A percentile compares a stretch with the other conserved stretches of the same genome.
These are phyloP conservation scores for Nannoperca australis DNA, from an alignment of 2,797 vertebrate genomes.

Conservation along the genomic window DNA sequence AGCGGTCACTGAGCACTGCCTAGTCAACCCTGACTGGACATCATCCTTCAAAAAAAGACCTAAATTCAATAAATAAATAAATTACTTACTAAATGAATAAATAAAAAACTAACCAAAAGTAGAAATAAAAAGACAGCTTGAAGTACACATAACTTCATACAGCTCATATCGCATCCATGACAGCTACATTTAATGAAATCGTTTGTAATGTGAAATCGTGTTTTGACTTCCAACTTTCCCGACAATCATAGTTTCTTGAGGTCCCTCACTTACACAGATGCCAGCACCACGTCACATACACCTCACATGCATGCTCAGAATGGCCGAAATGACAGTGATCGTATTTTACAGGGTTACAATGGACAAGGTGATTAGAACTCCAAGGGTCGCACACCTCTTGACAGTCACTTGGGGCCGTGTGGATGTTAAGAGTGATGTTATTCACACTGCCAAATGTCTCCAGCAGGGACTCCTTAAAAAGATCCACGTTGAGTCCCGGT, in stretches of 20 bases:
- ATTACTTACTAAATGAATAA: slow-evolving; percentile 43
- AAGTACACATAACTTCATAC: slow-evolving; percentile 69
- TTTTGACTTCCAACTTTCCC: slow-evolving; percentile 76
- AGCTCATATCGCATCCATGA: slow-evolving; percentile 70
- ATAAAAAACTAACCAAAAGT: slow-evolving; percentile 40
- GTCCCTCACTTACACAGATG: slow-evolving; percentile 87
- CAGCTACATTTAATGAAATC: slow-evolving; percentile 77
- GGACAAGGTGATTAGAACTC: slow-evolving; percentile 80
- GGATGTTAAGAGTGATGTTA: slow-evolving; percentile 86
- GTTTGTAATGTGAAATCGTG: slow-evolving; percentile 68
- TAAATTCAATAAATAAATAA: slow-evolving; percentile 60
- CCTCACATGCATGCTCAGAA: slow-evolving; percentile 90
- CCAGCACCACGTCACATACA: slow-evolving; percentile 87
- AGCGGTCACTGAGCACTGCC: slow-evolving; percentile 54
- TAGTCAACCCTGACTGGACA: slow-evolving; percentile 56
- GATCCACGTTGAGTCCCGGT: slow-evolving; percentile 61
- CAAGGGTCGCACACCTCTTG: slow-evolving; percentile 87
- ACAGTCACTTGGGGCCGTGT: slow-evolving; percentile 89
- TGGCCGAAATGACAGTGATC: slow-evolving; percentile 87
- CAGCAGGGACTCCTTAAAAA: slow-evolving; percentile 73
- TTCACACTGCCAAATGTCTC: slow-evolving; percentile 85
- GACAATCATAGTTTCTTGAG: slow-evolving; percentile 85
- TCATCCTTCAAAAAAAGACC: slow-evolving; percentile 54
- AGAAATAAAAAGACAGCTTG: slow-evolving; percentile 64
- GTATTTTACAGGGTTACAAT: slow-evolving; percentile 90